A percentile compares a stretch with the other conserved stretches of the same genome.
Evolutionary conservation across 2,797 vertebrate species (phyloP).

Genomic region (Mergus octosetaceus): DNA sequence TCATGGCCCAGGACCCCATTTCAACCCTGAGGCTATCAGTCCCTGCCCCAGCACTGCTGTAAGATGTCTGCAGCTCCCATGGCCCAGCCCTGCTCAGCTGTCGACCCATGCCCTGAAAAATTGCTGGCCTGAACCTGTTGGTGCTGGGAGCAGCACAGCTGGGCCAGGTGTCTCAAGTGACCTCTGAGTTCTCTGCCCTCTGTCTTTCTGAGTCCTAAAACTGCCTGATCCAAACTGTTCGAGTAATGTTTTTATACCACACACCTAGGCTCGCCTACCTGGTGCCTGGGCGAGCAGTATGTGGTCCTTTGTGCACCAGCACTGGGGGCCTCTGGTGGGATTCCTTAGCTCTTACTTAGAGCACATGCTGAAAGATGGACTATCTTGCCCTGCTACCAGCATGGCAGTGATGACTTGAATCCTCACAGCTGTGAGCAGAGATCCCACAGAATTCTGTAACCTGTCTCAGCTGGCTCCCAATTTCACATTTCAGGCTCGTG

Average conservation of each 20-base stretch:
- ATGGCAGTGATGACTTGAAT: background rate
- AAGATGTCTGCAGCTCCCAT: background rate
- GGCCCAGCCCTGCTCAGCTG: fast-evolving
- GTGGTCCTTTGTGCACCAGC: too few relatives aligned
- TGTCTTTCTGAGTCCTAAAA: background rate
- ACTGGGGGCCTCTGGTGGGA: background rate
- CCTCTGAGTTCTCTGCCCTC: background rate
- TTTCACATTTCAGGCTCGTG: background rate
- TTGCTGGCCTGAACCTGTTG: background rate
- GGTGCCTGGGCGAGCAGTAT: fast-evolving
- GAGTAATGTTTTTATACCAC: background rate
- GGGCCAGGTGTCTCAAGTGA: background rate
- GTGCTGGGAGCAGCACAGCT: background rate
- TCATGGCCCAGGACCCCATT: background rate
- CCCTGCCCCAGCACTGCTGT: too few relatives aligned
- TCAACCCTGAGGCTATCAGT: fast-evolving
- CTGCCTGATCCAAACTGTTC: background rate
- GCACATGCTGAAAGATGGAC: fast-evolving
- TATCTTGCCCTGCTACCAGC: background rate
- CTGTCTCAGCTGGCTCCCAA: background rate
- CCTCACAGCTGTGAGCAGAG: background rate
- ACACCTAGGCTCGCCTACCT: background rate
- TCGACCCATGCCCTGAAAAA: background rate
- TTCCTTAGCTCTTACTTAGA: background rate
- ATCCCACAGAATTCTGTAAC: background rate